Evolutionary conservation across 2,888 invertebrate genomes (phyloP), one percentile per base, ranked within the genome.

Genomic region (Blastobasis lacticolella): DNA sequence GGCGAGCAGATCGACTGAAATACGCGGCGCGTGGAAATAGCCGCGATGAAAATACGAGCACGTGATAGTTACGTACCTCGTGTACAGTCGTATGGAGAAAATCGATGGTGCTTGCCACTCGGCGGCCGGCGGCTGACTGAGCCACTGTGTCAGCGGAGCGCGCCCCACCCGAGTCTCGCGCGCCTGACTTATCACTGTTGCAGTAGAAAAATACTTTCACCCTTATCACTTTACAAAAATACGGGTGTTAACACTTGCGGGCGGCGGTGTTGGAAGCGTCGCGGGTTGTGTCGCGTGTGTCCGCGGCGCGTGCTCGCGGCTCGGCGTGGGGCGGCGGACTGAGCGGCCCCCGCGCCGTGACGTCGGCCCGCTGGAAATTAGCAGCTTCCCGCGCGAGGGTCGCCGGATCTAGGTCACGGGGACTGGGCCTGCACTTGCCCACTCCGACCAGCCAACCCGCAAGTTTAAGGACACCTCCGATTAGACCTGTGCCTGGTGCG

Each of bases 131-230:
- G 78, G 81, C 81, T 76, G 78, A 89, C 89, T 90, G 89, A 89
- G 90, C 89, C 90, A 90, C 82, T 85, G 82, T 88, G 89, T 88
- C 88, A 89, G 84, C 79, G 69, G 81, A 76, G 77, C 83, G 79
- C 83, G 86, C 86, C 86, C 81, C 81, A 75, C 84, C 82, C 81
- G 81, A 79, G 74, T 75, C 76, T 80, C 71, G 71, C 73, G 78
- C 76, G 81, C 78, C 75, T 71, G 73, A 73, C 64, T 71, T 80
- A 78, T 82, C 87, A 85, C 87, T 83, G 76, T 67, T 75, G 70
- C 62, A 60, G 59, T 66, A 71, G 75, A 80, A 70, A 78, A 74
- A 74, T 72, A 75, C 48, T 77, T 77, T 73, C 78, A 78, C 62
- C 66, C 71, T 73, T 69, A 53, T 48, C 55, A 81, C 78, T 69